phyloP scores from a whole-genome alignment of 2,113 vertebrate genomes.

The Proterorhinus semilunaris region DNA sequence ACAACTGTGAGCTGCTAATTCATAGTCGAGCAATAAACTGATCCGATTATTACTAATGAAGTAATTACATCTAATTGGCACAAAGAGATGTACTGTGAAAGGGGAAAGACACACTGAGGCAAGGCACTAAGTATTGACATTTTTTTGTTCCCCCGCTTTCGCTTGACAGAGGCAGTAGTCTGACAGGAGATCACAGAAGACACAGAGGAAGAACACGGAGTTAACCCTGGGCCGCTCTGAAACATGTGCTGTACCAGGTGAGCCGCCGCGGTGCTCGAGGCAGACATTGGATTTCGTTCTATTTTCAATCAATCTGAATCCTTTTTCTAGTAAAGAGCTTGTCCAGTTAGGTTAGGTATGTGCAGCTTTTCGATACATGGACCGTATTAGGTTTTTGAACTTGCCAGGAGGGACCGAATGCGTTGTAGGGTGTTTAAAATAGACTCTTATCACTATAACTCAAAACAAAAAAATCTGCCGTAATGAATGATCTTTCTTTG shows the following conservation, averaged over 20 bases:
- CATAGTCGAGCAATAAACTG: constrained; percentile 13
- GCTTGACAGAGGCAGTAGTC: not conserved
- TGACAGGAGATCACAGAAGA: not conserved
- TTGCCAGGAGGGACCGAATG: no score
- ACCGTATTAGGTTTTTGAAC: no score
- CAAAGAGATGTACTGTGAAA: not conserved
- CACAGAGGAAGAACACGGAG: not conserved
- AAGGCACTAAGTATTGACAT: not conserved
- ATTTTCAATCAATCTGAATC: no score
- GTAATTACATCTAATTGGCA: constrained; percentile 15
- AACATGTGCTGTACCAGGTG: not conserved
- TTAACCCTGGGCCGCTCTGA: not conserved
- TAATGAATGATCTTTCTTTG: no score
- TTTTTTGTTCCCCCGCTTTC: not conserved
- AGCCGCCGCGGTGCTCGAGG: not conserved
- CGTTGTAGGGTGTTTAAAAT: no score
- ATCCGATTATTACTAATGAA: constrained; percentile 27
- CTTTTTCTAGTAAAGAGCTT: no score
- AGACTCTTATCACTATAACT: no score
- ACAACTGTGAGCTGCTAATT: constrained; percentile 6
- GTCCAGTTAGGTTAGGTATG: no score
- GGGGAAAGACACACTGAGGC: not conserved
- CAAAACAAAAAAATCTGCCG: no score
- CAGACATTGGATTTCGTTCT: not conserved
- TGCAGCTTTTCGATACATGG: no score